A percentile compares a stretch with the other conserved stretches of the same genome.
Conservation (phyloP, 35 echinoderm and acorn worm genomes). For the Antedon bifida region DNA sequence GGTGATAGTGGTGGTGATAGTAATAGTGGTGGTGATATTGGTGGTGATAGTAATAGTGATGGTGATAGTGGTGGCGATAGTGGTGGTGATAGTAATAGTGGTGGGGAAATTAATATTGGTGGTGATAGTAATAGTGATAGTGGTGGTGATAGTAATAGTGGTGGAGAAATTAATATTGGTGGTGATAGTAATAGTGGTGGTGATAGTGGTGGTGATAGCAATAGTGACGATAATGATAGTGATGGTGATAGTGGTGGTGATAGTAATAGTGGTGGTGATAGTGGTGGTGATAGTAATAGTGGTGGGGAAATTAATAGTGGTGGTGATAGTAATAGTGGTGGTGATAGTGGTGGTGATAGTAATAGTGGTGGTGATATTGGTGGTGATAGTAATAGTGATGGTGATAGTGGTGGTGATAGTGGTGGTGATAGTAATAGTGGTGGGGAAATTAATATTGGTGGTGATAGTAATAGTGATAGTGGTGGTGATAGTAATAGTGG, state of each 20-base stretch:
- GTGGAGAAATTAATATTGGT: conserved; percentile 24
- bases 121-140: conserved; percentile 8
- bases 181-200: conserved; percentile 15
- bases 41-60: not conserved
- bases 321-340: not conserved
- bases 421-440: not conserved
- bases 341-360: not conserved
- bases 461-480: not conserved
- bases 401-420: not conserved
- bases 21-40: not conserved
- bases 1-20: not conserved
- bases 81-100: not conserved
- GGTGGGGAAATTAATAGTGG: too few relatives aligned
- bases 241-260: too few relatives aligned
- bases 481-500: not conserved
- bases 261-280: too few relatives aligned
- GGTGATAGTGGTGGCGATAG: not conserved
- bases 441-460: not conserved
- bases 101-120: not conserved
- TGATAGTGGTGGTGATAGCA: too few relatives aligned
- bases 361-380: too few relatives aligned
- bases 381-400: too few relatives aligned
- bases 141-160: conserved; percentile 21
- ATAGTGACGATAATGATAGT: too few relatives aligned
- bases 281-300: too few relatives aligned